A percentile compares a stretch with the other conserved stretches of the same genome.
These are phyloP conservation scores for Pediacus dermestoides DNA, from an alignment of 2,888 invertebrate genomes.

Conservation along the genomic window DNA sequence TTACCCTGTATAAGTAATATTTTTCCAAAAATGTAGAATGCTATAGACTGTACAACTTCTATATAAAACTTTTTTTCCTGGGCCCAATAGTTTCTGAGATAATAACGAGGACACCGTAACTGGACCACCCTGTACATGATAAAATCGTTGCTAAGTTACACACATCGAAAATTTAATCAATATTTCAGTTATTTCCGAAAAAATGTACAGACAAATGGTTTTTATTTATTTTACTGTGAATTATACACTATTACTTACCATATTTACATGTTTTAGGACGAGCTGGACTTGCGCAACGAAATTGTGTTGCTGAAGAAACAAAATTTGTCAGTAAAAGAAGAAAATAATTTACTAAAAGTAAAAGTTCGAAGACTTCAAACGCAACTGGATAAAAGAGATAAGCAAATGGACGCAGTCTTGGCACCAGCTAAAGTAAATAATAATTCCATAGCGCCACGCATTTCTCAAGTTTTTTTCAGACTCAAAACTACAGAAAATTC, in stretches of 20 bases:
- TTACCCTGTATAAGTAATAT: too few species aligned
- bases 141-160: too few species aligned
- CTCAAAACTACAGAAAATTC: not conserved
- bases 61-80: too few species aligned
- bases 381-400: conserved; percentile 2
- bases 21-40: too few species aligned
- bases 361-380: conserved; percentile 3
- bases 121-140: too few species aligned
- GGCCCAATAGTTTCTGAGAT: too few species aligned
- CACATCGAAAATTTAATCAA: conserved; percentile 2
- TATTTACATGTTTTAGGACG: conserved; percentile 1
- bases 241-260: too few species aligned
- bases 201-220: not conserved
- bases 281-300: conserved; percentile 1
- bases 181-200: not conserved
- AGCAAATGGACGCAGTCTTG: conserved; percentile 3
- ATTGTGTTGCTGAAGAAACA: conserved; percentile 1
- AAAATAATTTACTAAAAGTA: conserved; percentile 6
- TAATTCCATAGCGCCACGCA: not conserved
- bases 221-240: too few species aligned
- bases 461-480: not conserved
- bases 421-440: conserved; percentile 1
- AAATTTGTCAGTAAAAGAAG: not conserved
- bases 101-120: too few species aligned
- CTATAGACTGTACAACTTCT: too few species aligned